Evolutionary conservation across 2,113 vertebrate genomes (phyloP).

Genomic region (Okapia johnstoni): DNA sequence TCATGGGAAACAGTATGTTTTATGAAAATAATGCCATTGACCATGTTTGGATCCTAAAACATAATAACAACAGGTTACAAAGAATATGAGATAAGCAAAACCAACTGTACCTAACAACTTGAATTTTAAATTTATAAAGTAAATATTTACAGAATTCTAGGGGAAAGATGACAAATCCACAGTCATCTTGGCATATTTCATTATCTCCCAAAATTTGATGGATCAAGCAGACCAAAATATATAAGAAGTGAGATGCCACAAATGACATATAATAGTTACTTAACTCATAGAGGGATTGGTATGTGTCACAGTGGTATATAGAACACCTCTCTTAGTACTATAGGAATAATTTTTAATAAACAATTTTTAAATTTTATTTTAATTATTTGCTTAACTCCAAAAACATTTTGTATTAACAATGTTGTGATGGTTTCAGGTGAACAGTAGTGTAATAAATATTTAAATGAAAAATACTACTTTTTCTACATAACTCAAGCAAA

Average conservation of each 20-base stretch:
- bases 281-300: neutral
- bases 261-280: neutral
- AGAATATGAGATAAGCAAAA: neutral
- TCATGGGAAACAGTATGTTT: neutral
- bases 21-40: neutral
- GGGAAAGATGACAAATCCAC: neutral
- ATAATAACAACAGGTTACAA: neutral
- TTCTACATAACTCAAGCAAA: neutral
- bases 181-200: neutral
- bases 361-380: neutral
- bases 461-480: neutral
- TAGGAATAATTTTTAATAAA: neutral
- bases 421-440: neutral
- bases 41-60: neutral
- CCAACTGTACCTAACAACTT: neutral
- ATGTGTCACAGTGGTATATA: neutral
- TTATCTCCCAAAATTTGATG: neutral
- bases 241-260: neutral
- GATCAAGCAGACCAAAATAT: neutral
- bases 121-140: neutral
- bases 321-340: neutral
- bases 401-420: neutral
- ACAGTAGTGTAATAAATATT: neutral
- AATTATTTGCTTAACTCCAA: neutral
- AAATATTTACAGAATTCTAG: neutral